Base-by-base conservation (phyloP, 2,113 vertebrate species). In the Heterotilapia buettikoferi region DNA sequence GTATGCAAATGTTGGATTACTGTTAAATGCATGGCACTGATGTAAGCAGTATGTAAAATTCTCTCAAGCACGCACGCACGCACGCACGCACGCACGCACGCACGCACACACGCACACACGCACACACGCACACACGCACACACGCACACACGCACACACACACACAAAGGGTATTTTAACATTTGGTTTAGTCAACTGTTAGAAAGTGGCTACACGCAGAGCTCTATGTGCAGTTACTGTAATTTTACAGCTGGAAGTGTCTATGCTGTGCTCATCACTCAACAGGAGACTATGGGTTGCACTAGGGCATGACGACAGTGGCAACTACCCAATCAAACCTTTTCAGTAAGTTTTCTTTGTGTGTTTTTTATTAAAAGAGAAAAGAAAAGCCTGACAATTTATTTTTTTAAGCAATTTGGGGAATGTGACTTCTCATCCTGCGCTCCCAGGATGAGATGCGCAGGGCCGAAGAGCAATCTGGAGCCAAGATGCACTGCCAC, bases 21-120 rank as follows among this genome's bases (percentile, higher is more conserved):
- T 52, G 40, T 68, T 31, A n/a, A 19, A 82, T 63, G 16, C 83
- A 76, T 33, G 40, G n/a, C 21, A 43, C 79, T 21, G 84, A 56
- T 52, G 59, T 19, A 43, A 36, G 31, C 16, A 26, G 43, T 13
- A 21, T 13, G 16, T 40, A 50, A 11, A 33, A 47, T 52, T 31
- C 26, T 33, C 59, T 6, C 29, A 59, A 16, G 24, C 26, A 1
- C 2, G 0, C 6, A 0, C 24, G 0, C 54, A 3, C n/a, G 0
- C 47, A 1, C 9, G 0, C n/a, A 2, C 57, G 1, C 33, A 36
- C 31, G 1, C 7, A 8, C 33, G 9, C 33, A 36, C 33, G 9
- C 33, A 0, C 8, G 1, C 3, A 0, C 26, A 2, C 57, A 0
- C 50, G 1, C 54, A 1, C n/a, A 6, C 24, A 0, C 6, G 1